Evolutionary conservation across 2,888 invertebrate genomes (phyloP), one percentile per base, ranked within the genome.

Genomic region (Opisthograptis luteolata): DNA sequence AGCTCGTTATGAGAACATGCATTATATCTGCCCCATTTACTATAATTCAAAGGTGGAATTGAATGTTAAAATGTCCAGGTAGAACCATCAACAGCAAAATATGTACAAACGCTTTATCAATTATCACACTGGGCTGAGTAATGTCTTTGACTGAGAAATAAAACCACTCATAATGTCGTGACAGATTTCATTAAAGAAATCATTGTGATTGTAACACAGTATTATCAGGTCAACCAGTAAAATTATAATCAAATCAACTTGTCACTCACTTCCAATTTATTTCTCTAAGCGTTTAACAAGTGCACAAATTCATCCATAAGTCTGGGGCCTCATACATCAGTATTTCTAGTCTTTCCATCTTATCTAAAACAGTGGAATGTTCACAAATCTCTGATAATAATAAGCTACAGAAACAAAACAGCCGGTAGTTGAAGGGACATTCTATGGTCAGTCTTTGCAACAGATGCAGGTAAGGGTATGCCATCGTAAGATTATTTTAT

Each of bases 321-420:
- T 46, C 28, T 43, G 37, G 55, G 56, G 53, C 61, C 53, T 62
- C n/a, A n/a, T n/a, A 45, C 25, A 15, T 36, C 37, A 37, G 32
- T 24, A 41, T 31, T 24, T 45, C 32, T 37, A 59, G 44, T 55
- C 45, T 60, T 55, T 42, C 55, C 58, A 51, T 66, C 56, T 53
- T 64, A 73, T 28, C 41, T 56, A 67, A 61, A 63, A 17, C 41
- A 62, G 55, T 76, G 76, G 76, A 77, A 77, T 77, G 76, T 70
- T 60, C 57, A 50, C 36, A 61, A 81, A 82, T 79, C 76, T 80
- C 78, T 73, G 70, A 45, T 30, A 67, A 63, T 43, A 49, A 43
- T 46, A 60, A 56, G 37, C 53, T 57, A 54, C 9, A 42, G 13
- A 36, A 44, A 22, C 52, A 54, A 36, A 44, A 22, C 52, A 54